Base-by-base conservation (phyloP, 2,888 invertebrate genomes). In the Diploptera punctata region DNA sequence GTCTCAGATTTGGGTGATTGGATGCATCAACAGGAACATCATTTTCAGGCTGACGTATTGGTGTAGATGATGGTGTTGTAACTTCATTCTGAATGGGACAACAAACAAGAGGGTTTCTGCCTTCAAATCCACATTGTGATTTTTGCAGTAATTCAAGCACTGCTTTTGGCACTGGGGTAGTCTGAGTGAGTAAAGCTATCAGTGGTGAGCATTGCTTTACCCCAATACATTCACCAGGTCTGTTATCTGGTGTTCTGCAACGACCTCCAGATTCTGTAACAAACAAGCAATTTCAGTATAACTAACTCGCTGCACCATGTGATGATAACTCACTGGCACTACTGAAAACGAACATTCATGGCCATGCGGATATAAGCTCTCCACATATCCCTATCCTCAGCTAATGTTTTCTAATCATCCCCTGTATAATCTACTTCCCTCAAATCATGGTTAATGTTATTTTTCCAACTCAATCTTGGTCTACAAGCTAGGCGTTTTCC, bases 1-100 rank as follows among this genome's bases (percentile, higher is more conserved):
- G 76, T 52, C 79, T 70, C 2, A 84, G 67, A 74, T 85, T 86
- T 9, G 78, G 79, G 70, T 86, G 84, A 4, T 75, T 77, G 0
- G 80, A 77, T 0, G 86, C 83, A 73, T 85, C 81, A 10, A 83
- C 82, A 2, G 81, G 80, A 10, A 69, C 44, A 2, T 76, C 71
- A 19, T 68, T 10, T 29, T 29, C 52, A 9, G 69, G 49, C 5
- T 18, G 33, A 10, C 9, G 31, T 2, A n/a, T 16, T 9, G 61
- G 13, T 7, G 33, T 33, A n/a, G n/a, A n/a, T n/a, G n/a, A n/a
- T n/a, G n/a, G n/a, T n/a, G n/a, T n/a, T 29, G 29, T 38, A 61
- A 57, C 5, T 19, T 13, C 9, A 13, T 18, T 29, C 10, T 13
- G 24, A 13, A 49, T 7, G 5, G 71, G 29, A 31, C 75, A 75